Percentiles rank a stretch among this genome's conserved stretches.
Conservation (phyloP, 2,797 vertebrate species). For the Sebastes diaconus region DNA sequence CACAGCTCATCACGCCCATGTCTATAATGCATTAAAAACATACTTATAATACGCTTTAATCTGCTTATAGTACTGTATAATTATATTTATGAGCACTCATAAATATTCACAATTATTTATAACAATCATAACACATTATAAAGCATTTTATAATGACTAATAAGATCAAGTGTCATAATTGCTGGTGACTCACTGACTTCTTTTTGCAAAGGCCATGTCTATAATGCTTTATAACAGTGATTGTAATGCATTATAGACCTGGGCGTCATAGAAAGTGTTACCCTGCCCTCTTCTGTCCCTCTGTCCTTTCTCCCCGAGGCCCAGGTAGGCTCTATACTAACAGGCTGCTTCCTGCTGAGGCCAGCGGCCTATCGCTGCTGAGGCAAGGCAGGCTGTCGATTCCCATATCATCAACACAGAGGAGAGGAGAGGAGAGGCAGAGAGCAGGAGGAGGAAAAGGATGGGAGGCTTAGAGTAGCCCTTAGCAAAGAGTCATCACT, state of each 20-base stretch:
- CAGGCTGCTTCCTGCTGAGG: conserved; percentile 51
- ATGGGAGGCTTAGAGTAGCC: conserved; percentile 36
- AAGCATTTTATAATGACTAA: too few species aligned
- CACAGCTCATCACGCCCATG: too few species aligned
- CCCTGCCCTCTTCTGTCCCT: not conserved
- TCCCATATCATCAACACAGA: conserved; percentile 32
- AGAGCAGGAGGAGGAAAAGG: not conserved
- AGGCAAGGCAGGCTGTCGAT: conserved; percentile 34
- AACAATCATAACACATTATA: too few species aligned
- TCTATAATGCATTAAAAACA: too few species aligned
- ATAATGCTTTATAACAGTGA: too few species aligned
- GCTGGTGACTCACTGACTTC: too few species aligned
- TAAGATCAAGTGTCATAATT: too few species aligned
- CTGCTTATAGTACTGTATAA: too few species aligned
- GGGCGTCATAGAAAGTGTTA: not conserved
- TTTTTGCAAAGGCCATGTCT: too few species aligned
- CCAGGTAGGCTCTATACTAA: conserved; percentile 32
- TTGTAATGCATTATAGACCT: not conserved
- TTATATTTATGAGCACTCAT: accelerated
- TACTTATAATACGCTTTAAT: too few species aligned
- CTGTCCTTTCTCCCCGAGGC: conserved; percentile 2
- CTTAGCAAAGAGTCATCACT: conserved; percentile 49
- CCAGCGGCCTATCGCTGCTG: conserved; percentile 13
- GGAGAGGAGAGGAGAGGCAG: not conserved
- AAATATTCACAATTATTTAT: accelerated